phyloP scores from a whole-genome alignment of 2,888 invertebrate species.

The Leptothorax acervorum region DNA sequence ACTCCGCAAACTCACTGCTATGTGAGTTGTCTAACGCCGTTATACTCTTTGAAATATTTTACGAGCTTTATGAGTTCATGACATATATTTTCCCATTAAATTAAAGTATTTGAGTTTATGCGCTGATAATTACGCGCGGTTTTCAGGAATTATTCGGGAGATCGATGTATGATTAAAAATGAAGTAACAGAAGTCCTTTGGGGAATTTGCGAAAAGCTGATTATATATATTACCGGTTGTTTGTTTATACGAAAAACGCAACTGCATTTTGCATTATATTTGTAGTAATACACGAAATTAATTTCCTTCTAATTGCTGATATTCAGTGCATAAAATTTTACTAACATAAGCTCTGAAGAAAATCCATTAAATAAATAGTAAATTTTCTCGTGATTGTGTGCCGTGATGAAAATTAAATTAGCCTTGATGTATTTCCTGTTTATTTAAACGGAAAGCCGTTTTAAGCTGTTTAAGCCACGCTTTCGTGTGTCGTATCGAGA shows the following conservation, averaged over 20 bases:
- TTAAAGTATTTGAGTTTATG: neutral
- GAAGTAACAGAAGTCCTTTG: constrained; percentile 14
- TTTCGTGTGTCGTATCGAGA: constrained; percentile 5
- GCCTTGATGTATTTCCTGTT: neutral
- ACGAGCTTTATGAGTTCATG: constrained; percentile 8
- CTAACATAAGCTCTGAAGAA: neutral
- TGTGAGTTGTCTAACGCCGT: neutral
- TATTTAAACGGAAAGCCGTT: neutral
- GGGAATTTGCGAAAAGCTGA: constrained; percentile 5
- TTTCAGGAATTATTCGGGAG: neutral
- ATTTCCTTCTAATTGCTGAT: neutral
- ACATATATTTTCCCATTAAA: constrained; percentile 16
- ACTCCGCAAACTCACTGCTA: constrained; percentile 2
- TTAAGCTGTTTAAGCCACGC: neutral
- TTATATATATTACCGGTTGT: neutral
- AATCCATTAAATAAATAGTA: neutral
- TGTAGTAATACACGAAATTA: neutral
- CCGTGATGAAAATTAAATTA: neutral
- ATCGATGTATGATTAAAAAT: neutral
- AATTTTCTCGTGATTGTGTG: neutral
- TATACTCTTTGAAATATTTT: constrained; percentile 26
- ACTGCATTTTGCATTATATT: neutral
- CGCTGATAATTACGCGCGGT: neutral
- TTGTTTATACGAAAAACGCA: neutral
- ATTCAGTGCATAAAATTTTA: neutral